phyloP scores from a whole-genome alignment of 2,888 invertebrate genomes.

The Leptogaster cylindrica region DNA sequence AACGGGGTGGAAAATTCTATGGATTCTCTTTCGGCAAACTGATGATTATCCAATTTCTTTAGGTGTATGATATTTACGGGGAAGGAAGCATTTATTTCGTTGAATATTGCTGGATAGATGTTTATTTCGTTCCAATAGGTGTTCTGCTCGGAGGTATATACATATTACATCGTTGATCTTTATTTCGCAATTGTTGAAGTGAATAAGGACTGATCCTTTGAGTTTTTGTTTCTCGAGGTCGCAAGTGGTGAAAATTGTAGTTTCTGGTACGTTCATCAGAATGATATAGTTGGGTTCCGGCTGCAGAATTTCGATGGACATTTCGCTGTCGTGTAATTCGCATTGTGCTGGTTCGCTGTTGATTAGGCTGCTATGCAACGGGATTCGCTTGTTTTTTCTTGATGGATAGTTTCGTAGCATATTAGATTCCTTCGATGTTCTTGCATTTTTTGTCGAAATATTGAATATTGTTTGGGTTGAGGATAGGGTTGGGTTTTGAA shows the following conservation, averaged over 20 bases:
- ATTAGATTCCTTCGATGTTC: slow-evolving; percentile 32
- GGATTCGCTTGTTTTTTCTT: slow-evolving; percentile 32
- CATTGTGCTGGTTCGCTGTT: slow-evolving; percentile 29
- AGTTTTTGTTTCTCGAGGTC: neutral
- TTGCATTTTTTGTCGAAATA: slow-evolving; percentile 21
- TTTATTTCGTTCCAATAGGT: no score
- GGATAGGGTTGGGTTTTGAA: slow-evolving; percentile 30
- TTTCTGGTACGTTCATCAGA: slow-evolving; percentile 3
- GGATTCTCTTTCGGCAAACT: no score
- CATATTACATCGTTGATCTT: no score
- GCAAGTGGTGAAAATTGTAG: neutral
- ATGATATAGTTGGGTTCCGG: slow-evolving; percentile 5
- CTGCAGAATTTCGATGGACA: neutral
- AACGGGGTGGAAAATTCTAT: no score
- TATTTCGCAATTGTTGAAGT: no score
- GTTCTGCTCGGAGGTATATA: no score
- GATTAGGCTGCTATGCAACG: slow-evolving; percentile 41
- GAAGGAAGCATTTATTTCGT: no score
- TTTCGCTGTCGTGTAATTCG: slow-evolving; percentile 28
- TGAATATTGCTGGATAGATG: no score
- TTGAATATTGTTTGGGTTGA: slow-evolving; percentile 37
- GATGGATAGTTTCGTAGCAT: slow-evolving; percentile 20
- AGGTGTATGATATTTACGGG: no score
- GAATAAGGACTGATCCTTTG: neutral
- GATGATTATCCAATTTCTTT: no score